A percentile compares a stretch with the other conserved stretches of the same genome.
Conservation (phyloP, 2,797 vertebrate genomes). For the Sebastes goodei region DNA sequence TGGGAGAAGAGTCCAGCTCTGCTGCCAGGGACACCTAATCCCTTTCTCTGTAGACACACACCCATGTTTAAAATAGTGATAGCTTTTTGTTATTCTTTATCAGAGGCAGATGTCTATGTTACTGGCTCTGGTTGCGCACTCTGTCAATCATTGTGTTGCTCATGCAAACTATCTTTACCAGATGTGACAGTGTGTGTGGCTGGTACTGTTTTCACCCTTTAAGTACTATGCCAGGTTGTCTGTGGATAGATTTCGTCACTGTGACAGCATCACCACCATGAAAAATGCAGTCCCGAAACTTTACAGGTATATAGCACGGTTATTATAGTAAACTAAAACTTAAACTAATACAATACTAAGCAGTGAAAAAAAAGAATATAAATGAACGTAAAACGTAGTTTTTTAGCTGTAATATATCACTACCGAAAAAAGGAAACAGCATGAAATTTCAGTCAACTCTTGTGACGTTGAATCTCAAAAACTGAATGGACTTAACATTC, state of each 20-base stretch:
- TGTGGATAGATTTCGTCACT: neutral
- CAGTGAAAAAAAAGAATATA: accelerated
- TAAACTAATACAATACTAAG: too few relatives aligned
- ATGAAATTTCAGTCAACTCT: too few relatives aligned
- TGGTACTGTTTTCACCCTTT: neutral
- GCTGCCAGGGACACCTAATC: slow-evolving; percentile 30
- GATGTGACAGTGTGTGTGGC: neutral
- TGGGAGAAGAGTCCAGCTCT: neutral
- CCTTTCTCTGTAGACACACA: neutral
- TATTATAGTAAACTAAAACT: too few relatives aligned
- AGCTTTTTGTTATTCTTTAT: neutral
- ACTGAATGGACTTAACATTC: too few relatives aligned
- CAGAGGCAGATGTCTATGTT: neutral
- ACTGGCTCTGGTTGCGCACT: neutral
- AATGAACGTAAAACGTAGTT: too few relatives aligned
- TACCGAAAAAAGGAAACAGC: too few relatives aligned
- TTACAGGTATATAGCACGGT: neutral
- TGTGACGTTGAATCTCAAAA: accelerated
- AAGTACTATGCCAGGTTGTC: neutral
- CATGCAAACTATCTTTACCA: neutral
- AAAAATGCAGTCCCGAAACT: neutral
- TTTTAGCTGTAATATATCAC: too few relatives aligned
- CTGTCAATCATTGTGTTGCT: neutral
- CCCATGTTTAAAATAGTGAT: neutral
- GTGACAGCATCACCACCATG: neutral